These are phyloP conservation scores for Cliona cf. orientalis DNA, from an alignment of 37 sponge, comb jelly and placozoan genomes.

Conservation along the genomic window DNA sequence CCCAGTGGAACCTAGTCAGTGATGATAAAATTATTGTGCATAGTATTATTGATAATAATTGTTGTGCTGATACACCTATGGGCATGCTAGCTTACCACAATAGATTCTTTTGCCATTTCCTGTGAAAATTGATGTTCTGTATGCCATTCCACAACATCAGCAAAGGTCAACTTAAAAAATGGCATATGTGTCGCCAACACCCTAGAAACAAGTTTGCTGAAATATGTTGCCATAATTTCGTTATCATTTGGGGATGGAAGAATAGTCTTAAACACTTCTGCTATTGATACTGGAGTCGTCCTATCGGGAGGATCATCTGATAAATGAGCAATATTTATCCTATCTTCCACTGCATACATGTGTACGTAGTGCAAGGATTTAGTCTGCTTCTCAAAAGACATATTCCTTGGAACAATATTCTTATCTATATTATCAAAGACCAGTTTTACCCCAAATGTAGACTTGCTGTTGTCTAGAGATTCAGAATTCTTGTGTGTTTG, in stretches of 20 bases:
- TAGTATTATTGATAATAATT: neutral
- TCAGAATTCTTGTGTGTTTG: too few species aligned
- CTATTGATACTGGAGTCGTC: neutral
- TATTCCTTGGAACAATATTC: neutral
- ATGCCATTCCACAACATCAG: slow-evolving; percentile 21
- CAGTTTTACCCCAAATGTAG: too few species aligned
- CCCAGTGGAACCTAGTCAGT: slow-evolving; percentile 48
- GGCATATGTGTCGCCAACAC: neutral
- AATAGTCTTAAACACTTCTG: neutral
- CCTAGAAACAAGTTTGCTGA: neutral
- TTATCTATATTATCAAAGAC: slow-evolving; percentile 1
- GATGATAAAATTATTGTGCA: neutral
- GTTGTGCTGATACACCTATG: neutral
- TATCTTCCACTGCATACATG: neutral
- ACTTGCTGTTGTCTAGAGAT: too few species aligned
- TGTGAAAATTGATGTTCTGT: slow-evolving; percentile 15
- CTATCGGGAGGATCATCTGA: neutral
- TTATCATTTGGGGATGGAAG: neutral
- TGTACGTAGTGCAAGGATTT: neutral
- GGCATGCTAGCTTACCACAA: too few species aligned
- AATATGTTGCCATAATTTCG: neutral
- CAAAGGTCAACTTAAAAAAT: neutral
- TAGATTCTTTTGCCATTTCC: slow-evolving; percentile 42
- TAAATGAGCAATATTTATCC: neutral
- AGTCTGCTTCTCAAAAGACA: neutral